Conservation (phyloP, 2,113 vertebrate genomes). For the Oreotrochilus melanogaster region DNA sequence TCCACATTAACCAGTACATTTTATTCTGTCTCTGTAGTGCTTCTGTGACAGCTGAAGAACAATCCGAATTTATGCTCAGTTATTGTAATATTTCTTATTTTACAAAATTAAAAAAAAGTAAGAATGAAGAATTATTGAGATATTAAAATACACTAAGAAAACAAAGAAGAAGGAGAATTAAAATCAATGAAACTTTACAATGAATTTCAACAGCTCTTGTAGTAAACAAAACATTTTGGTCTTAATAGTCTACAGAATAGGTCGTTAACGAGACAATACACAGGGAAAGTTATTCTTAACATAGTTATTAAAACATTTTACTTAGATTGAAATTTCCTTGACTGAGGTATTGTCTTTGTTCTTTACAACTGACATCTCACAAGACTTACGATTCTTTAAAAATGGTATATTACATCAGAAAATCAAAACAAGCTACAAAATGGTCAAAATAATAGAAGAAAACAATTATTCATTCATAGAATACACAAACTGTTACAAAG, state of each 20-base stretch:
- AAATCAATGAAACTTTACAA: background rate
- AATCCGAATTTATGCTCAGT: background rate
- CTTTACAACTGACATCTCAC: background rate
- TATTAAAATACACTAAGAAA: background rate
- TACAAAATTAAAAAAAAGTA: background rate
- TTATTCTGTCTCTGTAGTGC: background rate
- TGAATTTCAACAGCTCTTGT: background rate
- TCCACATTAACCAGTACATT: background rate
- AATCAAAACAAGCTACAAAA: background rate
- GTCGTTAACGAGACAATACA: background rate
- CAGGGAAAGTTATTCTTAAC: background rate
- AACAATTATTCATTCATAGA: background rate
- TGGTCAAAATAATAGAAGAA: background rate
- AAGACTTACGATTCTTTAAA: background rate
- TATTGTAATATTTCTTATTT: background rate
- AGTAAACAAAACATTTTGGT: background rate
- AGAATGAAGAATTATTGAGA: background rate
- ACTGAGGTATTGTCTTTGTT: background rate
- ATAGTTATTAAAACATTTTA: background rate
- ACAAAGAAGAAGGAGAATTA: background rate
- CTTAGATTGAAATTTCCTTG: background rate
- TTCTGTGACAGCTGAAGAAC: background rate
- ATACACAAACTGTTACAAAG: background rate
- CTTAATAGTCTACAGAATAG: background rate
- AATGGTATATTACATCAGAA: background rate